phyloP scores from a whole-genome alignment of 2,888 invertebrate species.

The Toxonevra muliebris region DNA sequence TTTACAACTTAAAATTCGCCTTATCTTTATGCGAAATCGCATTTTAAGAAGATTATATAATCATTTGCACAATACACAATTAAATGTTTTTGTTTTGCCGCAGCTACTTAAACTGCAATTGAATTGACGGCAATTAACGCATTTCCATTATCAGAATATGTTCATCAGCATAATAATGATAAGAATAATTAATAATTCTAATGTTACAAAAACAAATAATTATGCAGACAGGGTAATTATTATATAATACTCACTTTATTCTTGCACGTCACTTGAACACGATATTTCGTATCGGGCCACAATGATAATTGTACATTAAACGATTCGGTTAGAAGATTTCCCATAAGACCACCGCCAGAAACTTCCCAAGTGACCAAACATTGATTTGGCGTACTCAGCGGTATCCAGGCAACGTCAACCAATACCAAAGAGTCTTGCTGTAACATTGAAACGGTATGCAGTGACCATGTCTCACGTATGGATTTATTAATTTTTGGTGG shows the following conservation, averaged over 20 bases:
- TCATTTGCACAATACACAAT: too few relatives aligned
- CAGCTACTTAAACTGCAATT: too few relatives aligned
- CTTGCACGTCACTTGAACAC: constrained; percentile 65
- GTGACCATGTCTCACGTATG: constrained; percentile 57
- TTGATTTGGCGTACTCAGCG: constrained; percentile 55
- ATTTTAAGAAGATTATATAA: too few relatives aligned
- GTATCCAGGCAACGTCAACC: constrained; percentile 63
- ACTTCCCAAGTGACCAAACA: constrained; percentile 65
- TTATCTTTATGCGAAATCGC: too few relatives aligned
- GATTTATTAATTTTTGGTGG: constrained; percentile 57
- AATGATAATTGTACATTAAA: constrained; percentile 63
- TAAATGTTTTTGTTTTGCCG: too few relatives aligned
- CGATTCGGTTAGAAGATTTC: constrained; percentile 63
- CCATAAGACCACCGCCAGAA: constrained; percentile 64
- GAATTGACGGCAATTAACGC: too few relatives aligned
- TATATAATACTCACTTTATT: constrained; percentile 57
- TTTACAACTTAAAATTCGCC: too few relatives aligned
- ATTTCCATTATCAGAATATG: too few relatives aligned
- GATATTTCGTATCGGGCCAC: constrained; percentile 65
- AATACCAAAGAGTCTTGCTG: constrained; percentile 63
- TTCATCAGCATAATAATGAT: too few relatives aligned
- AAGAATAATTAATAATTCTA: too few relatives aligned
- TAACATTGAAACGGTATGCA: constrained; percentile 61
- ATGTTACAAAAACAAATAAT: too few relatives aligned
- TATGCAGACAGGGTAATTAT: too few relatives aligned